phyloP scores from a whole-genome alignment of 2,113 vertebrate species.

The Anarhynchus alexandrinus region DNA sequence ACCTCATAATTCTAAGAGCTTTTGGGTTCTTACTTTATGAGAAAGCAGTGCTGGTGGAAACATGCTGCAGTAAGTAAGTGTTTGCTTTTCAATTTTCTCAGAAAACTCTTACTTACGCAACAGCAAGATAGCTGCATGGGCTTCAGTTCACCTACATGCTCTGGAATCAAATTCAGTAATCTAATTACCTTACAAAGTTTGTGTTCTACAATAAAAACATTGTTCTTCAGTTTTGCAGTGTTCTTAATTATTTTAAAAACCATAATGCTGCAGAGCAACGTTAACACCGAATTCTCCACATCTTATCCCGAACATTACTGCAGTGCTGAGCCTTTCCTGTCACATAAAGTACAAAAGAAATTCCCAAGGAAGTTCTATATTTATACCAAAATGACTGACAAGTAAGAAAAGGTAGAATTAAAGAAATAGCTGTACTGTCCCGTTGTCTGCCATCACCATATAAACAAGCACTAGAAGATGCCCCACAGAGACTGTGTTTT shows the following conservation, averaged over 20 bases:
- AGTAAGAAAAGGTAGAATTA: not conserved
- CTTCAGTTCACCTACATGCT: not conserved
- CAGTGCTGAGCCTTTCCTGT: not conserved
- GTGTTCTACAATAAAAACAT: not conserved
- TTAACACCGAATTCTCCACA: not conserved
- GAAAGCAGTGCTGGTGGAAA: not conserved
- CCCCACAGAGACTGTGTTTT: not conserved
- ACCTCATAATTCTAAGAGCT: not conserved
- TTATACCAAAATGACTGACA: not conserved
- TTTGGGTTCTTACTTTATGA: not conserved
- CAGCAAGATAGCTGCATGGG: not conserved
- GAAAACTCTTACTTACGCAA: not conserved
- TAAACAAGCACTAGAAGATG: not conserved
- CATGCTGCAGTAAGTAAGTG: not conserved
- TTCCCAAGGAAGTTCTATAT: not conserved
- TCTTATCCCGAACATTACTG: not conserved
- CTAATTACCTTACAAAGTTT: not conserved
- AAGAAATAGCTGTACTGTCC: not conserved
- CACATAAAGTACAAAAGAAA: not conserved
- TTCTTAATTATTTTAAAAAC: not conserved
- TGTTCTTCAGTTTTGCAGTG: not conserved
- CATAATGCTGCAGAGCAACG: not conserved
- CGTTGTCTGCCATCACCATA: not conserved
- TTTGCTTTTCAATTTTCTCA: not conserved
- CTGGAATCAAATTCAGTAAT: not conserved